A percentile compares a stretch with the other conserved stretches of the same genome.
Evolutionary conservation across 2,888 invertebrate genomes (phyloP).

Genomic region (Synanthedon formicaeformis): DNA sequence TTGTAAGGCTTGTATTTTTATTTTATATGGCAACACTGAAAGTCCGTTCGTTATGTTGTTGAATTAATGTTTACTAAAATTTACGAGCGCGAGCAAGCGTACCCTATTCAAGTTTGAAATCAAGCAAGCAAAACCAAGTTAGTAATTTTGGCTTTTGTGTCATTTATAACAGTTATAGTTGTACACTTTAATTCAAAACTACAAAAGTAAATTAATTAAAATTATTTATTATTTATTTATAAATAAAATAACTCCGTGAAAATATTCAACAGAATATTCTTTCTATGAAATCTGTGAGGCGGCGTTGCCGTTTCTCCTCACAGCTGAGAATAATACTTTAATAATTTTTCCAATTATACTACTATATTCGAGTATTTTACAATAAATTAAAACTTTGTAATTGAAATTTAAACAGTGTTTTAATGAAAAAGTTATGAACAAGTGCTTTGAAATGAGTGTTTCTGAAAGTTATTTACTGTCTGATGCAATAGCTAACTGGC

Average conservation of each 20-base stretch:
- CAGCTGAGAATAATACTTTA: not conserved
- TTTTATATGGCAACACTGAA: not conserved
- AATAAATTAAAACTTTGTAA: slow-evolving; percentile 4
- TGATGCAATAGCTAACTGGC: slow-evolving; percentile 67
- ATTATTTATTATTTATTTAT: not conserved
- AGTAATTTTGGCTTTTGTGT: no score
- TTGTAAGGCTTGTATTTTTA: not conserved
- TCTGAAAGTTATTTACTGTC: slow-evolving; percentile 53
- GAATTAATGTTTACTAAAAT: no score
- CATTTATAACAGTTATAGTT: no score
- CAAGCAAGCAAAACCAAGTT: not conserved
- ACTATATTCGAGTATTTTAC: not conserved
- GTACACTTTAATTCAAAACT: no score
- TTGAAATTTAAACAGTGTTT: slow-evolving; percentile 13
- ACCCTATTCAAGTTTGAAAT: not conserved
- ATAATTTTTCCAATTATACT: not conserved
- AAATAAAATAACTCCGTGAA: not conserved
- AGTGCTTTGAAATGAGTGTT: slow-evolving; percentile 55
- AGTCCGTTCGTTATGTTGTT: no score
- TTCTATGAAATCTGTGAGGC: not conserved
- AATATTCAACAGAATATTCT: not conserved
- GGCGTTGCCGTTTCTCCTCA: not conserved
- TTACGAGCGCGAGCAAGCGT: not conserved
- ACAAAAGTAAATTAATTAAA: no score
- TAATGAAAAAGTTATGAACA: slow-evolving; percentile 39